Evolutionary conservation across 2,113 vertebrate genomes (phyloP), one percentile per base, ranked within the genome.

Genomic region (Pycnonotus jocosus): DNA sequence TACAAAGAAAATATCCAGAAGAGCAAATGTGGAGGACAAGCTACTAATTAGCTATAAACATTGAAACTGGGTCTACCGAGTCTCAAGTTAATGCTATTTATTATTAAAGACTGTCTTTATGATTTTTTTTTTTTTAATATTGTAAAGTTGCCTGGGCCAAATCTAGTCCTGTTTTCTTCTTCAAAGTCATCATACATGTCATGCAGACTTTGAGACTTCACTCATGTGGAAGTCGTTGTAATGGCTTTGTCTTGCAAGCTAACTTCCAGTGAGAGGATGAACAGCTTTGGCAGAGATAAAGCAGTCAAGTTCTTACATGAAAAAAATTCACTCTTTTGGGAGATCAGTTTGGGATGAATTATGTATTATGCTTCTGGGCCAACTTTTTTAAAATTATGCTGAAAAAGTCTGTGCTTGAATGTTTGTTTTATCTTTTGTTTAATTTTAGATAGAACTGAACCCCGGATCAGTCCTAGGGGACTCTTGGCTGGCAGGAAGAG

Each of bases 401-500:
- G 80, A 85, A 91, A 95, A 96, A 91, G 61, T 83, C 51, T 86
- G 48, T 38, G 45, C 68, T 83, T 86, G 60, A 92, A 60, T 94
- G 64, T 92, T 94, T 96, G 74, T 80, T 92, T 90, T 92, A 73
- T 92, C 73, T 83, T 78, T 78, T 81, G 47, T 86, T 94, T 89
- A 79, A 81, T 92, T 94, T 94, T 94, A 81, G 80, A 78, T 27
- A 35, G 38, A 93, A 51, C 81, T 90, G 82, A 92, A 57, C 25
- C 33, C 60, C 19, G 47, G 54, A 86, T 86, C 68, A 80, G 72
- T 94, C 79, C n/a, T 33, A 81, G 61, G 83, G 57, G 89, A 89
- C 65, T 76, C 12, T 24, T 78, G 64, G 51, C 85, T 96, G 90
- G 17, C 74, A 83, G 60, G 64, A 82, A 35, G 57, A 88, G 27